phyloP scores from a whole-genome alignment of 2,888 invertebrate species.

The Drosophila sordidula region DNA sequence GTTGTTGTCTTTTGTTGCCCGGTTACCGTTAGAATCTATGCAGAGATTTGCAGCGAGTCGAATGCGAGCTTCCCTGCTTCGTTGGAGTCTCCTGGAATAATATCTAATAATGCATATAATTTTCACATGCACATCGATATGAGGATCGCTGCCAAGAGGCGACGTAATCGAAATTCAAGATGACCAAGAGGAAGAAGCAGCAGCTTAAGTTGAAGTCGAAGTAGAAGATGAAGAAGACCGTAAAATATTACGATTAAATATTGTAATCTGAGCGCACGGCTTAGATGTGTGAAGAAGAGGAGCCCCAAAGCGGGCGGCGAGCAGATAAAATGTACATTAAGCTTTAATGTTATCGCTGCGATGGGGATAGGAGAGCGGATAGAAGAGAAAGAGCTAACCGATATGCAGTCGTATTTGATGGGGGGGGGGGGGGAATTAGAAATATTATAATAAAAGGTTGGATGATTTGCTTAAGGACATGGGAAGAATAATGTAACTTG shows the following conservation, averaged over 20 bases:
- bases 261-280: slow-evolving; percentile 48
- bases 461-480: no score
- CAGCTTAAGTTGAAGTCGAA: neutral
- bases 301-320: neutral
- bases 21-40: slow-evolving; percentile 61
- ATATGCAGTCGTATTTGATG: neutral
- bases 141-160: slow-evolving; percentile 22
- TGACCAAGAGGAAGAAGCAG: neutral
- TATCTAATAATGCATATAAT: slow-evolving; percentile 81
- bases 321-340: slow-evolving; percentile 41
- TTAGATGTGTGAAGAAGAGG: slow-evolving; percentile 1
- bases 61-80: slow-evolving; percentile 12
- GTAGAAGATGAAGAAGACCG: slow-evolving; percentile 24
- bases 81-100: slow-evolving; percentile 61
- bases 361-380: slow-evolving; percentile 14
- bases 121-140: slow-evolving; percentile 65
- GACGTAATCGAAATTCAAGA: slow-evolving; percentile 21
- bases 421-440: neutral
- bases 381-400: neutral
- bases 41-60: slow-evolving; percentile 38
- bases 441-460: neutral
- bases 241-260: slow-evolving; percentile 76
- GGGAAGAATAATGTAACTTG: no score
- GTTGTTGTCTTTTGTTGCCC: slow-evolving; percentile 58
- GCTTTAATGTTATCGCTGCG: slow-evolving; percentile 48